A percentile compares a stretch with the other conserved stretches of the same genome.
These are phyloP conservation scores for Oryzias celebensis DNA, from an alignment of 2,113 vertebrate genomes.

Conservation along the genomic window DNA sequence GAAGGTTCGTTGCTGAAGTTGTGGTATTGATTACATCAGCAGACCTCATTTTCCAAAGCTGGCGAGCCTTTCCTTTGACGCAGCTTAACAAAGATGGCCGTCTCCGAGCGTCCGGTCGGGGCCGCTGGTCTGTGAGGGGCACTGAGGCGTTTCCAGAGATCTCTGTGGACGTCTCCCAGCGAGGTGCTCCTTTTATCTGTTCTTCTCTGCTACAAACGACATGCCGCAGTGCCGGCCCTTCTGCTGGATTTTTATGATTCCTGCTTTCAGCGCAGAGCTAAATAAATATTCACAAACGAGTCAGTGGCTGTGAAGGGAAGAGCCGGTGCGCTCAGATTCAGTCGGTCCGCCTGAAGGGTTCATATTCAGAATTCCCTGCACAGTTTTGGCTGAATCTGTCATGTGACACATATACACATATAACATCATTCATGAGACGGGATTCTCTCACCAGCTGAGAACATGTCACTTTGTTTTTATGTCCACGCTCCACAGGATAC, in stretches of 20 bases:
- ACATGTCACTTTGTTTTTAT: conserved; percentile 62
- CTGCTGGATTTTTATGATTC: conserved; percentile 56
- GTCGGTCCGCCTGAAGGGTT: conserved; percentile 56
- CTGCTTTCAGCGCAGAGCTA: conserved; percentile 51
- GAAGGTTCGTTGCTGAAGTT: conserved; percentile 46
- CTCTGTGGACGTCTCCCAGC: conserved; percentile 9
- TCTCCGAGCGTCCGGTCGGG: conserved; percentile 57
- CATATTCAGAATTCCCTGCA: conserved; percentile 49
- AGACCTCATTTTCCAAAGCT: conserved; percentile 44
- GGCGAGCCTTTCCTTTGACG: conserved; percentile 46
- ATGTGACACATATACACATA: conserved; percentile 59
- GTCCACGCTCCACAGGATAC: conserved; percentile 46
- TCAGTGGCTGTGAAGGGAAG: conserved; percentile 61
- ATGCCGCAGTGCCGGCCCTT: conserved; percentile 13
- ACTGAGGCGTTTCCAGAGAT: conserved; percentile 40
- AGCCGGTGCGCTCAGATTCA: conserved; percentile 36
- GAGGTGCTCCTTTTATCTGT: conserved; percentile 21
- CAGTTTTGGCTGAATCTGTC: conserved; percentile 68
- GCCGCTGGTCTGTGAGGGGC: conserved; percentile 43
- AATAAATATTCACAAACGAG: conserved; percentile 66
- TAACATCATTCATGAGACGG: conserved; percentile 33
- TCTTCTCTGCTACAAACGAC: not conserved
- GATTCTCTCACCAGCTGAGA: conserved; percentile 56
- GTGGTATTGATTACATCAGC: conserved; percentile 54
- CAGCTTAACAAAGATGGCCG: conserved; percentile 48